phyloP scores from a whole-genome alignment of 2,888 invertebrate genomes.

The Drosophila flavopinicola region DNA sequence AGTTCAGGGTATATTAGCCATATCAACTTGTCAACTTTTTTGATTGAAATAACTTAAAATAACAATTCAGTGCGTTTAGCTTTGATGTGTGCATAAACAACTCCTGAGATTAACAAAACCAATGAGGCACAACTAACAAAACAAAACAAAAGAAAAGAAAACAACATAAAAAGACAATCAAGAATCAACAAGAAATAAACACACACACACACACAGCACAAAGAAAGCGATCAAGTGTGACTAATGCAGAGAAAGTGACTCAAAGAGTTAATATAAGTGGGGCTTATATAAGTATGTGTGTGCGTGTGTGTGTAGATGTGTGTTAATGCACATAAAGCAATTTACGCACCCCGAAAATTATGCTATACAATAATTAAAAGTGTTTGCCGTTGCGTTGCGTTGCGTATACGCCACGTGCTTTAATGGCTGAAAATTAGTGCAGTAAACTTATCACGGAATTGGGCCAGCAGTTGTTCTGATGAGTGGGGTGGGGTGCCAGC shows the following conservation, averaged over 20 bases:
- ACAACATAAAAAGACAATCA: conserved; percentile 3
- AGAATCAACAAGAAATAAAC: conserved; percentile 1
- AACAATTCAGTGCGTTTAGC: conserved; percentile 15
- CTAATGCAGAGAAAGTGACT: conserved; percentile 48
- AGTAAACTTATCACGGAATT: conserved; percentile 59
- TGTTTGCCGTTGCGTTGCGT: conserved; percentile 22
- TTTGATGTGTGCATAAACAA: conserved; percentile 55
- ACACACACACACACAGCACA: conserved; percentile 15
- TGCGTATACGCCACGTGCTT: conserved; percentile 47
- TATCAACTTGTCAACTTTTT: conserved; percentile 36
- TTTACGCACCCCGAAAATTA: conserved; percentile 42
- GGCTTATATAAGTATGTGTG: background rate
- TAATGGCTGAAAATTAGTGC: conserved; percentile 72
- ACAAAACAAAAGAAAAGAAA: background rate
- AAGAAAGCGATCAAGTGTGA: conserved; percentile 55
- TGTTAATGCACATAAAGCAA: conserved; percentile 35
- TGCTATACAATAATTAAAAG: conserved; percentile 62
- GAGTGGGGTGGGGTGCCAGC: conserved; percentile 14
- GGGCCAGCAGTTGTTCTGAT: conserved; percentile 19
- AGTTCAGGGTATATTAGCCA: background rate
- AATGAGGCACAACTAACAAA: conserved; percentile 36
- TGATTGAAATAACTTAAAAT: conserved; percentile 24
- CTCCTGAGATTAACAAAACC: conserved; percentile 46
- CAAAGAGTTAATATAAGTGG: conserved; percentile 56
- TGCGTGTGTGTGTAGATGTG: background rate